A percentile compares a stretch with the other conserved stretches of the same genome.
phyloP scores from a whole-genome alignment of 2,888 invertebrate species.

The Pachydiplax longipennis region DNA sequence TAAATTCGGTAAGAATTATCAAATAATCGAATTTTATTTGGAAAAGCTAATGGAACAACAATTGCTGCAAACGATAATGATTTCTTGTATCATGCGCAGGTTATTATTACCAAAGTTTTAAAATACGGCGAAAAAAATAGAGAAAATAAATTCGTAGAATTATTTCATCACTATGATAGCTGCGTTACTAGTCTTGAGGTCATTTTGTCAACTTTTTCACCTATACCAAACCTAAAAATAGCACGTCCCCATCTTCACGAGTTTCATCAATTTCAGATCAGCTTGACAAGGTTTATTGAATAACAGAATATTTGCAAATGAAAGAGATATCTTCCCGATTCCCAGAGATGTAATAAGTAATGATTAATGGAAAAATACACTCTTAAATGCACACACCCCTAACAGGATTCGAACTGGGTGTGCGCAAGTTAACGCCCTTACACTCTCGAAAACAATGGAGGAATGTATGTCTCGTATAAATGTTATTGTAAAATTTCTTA shows the following conservation, averaged over 20 bases:
- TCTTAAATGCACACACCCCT: neutral
- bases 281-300: neutral
- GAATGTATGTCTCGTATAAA: neutral
- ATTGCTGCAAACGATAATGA: no score
- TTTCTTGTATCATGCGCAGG: no score
- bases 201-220: no score
- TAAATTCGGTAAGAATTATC: no score
- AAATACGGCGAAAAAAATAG: no score
- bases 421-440: neutral
- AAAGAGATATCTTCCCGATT: neutral
- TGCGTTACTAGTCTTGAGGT: no score
- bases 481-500: neutral
- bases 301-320: neutral
- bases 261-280: neutral
- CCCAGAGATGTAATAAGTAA: neutral
- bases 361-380: neutral
- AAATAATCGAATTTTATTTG: no score
- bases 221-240: no score
- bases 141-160: no score
- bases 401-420: slow-evolving; percentile 7
- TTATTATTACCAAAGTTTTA: no score
- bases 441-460: neutral
- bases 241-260: neutral
- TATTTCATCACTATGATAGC: no score
- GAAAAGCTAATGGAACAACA: no score